Evolutionary conservation across 1,140 invertebrate genomes (phyloP).

Genomic region (Diachasma alloeum): DNA sequence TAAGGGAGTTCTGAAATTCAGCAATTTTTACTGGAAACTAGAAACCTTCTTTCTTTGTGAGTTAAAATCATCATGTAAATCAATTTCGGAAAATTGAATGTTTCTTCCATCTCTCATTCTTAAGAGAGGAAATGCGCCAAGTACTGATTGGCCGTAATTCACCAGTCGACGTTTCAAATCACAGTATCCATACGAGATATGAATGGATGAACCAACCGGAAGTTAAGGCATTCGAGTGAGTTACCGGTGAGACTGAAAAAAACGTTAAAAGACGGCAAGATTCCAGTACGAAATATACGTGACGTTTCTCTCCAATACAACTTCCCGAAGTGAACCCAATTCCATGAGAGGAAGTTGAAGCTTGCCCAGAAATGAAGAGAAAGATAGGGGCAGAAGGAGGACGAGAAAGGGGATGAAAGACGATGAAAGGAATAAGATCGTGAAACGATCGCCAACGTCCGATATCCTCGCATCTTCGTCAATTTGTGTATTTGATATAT

Average conservation of each 20-base stretch:
- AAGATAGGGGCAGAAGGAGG: too few relatives aligned
- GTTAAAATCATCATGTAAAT: too few relatives aligned
- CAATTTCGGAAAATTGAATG: too few relatives aligned
- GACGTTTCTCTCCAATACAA: not conserved
- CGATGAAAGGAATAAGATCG: not conserved
- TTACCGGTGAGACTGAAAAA: not conserved
- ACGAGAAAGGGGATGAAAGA: not conserved
- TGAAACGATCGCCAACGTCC: not conserved
- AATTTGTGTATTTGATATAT: not conserved
- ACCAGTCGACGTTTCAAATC: not conserved
- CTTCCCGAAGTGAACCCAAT: not conserved
- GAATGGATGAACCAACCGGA: not conserved
- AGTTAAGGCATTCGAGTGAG: not conserved
- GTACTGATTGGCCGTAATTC: not conserved
- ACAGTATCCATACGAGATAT: not conserved
- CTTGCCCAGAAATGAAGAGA: not conserved
- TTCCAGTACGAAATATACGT: not conserved
- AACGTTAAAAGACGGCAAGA: not conserved
- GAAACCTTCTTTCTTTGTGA: too few relatives aligned
- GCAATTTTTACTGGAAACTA: too few relatives aligned
- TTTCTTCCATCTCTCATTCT: not conserved
- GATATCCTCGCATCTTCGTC: not conserved
- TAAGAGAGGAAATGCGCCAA: not conserved
- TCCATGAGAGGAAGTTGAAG: not conserved
- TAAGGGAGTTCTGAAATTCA: too few relatives aligned